Percentiles rank a stretch among this genome's conserved stretches.
Conservation (phyloP, 2,888 invertebrate species). For the Myopa tessellatipennis region DNA sequence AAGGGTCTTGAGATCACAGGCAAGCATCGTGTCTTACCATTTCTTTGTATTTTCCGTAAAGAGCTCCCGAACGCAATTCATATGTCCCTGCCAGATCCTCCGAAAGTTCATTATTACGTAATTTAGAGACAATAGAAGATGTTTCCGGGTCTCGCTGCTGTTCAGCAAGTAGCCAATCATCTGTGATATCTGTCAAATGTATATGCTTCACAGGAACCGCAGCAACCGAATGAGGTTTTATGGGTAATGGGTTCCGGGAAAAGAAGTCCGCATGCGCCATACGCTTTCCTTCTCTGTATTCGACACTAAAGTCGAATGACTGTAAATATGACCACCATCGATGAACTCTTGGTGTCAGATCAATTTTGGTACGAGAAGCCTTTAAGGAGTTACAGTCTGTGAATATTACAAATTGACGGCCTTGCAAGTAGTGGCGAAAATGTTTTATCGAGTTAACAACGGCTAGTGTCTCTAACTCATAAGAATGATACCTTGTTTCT, state of each 20-base stretch:
- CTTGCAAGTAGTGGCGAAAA: constrained; percentile 48
- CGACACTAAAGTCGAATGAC: constrained; percentile 41
- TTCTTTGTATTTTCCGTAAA: constrained; percentile 43
- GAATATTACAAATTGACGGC: constrained; percentile 38
- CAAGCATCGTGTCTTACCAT: constrained; percentile 44
- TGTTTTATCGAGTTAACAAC: constrained; percentile 46
- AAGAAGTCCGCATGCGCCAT: constrained; percentile 43
- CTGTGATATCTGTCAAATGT: constrained; percentile 30
- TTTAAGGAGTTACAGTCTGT: constrained; percentile 46
- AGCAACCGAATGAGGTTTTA: neutral
- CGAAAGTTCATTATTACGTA: neutral
- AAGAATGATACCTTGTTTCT: constrained; percentile 45
- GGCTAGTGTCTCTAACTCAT: constrained; percentile 48
- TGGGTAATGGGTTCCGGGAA: constrained; percentile 25
- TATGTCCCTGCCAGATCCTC: constrained; percentile 10
- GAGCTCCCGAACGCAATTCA: constrained; percentile 25
- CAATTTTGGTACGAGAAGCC: constrained; percentile 38
- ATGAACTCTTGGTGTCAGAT: constrained; percentile 43
- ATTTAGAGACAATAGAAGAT: neutral
- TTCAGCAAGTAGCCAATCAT: constrained; percentile 19
- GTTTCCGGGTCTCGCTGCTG: constrained; percentile 30
- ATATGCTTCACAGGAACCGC: constrained; percentile 19
- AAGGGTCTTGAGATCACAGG: constrained; percentile 43
- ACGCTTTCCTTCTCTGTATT: constrained; percentile 38
- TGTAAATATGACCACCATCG: constrained; percentile 45